phyloP scores from a whole-genome alignment of 2,113 vertebrate species.

The Megaceryle torquata region DNA sequence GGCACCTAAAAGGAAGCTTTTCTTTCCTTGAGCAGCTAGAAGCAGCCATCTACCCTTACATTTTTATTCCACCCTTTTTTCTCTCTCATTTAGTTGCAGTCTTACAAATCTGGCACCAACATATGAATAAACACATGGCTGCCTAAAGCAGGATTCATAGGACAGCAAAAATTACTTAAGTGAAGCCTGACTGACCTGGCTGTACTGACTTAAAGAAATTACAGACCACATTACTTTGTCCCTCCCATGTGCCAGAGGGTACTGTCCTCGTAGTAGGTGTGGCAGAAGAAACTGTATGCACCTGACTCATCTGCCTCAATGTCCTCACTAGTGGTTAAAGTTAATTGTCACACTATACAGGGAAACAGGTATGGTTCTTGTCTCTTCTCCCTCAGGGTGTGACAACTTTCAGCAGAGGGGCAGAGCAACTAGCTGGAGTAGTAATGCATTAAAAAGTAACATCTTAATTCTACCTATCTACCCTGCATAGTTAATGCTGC shows the following conservation, averaged over 20 bases:
- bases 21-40: neutral
- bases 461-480: neutral
- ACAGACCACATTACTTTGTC: neutral
- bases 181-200: neutral
- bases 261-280: neutral
- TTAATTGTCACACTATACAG: neutral
- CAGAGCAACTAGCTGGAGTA: neutral
- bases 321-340: neutral
- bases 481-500: neutral
- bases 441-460: neutral
- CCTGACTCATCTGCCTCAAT: neutral
- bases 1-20: neutral
- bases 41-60: neutral
- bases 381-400: constrained; percentile 21
- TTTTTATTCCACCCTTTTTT: neutral
- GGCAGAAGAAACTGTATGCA: neutral
- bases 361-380: neutral
- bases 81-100: neutral
- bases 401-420: constrained; percentile 17
- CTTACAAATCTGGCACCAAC: neutral
- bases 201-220: neutral
- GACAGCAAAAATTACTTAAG: neutral
- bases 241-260: neutral
- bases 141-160: neutral
- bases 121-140: neutral